Percentiles rank a stretch among this genome's conserved stretches.
Conservation (phyloP, 1,140 invertebrate species). For the Scaptomyza hsui region DNA sequence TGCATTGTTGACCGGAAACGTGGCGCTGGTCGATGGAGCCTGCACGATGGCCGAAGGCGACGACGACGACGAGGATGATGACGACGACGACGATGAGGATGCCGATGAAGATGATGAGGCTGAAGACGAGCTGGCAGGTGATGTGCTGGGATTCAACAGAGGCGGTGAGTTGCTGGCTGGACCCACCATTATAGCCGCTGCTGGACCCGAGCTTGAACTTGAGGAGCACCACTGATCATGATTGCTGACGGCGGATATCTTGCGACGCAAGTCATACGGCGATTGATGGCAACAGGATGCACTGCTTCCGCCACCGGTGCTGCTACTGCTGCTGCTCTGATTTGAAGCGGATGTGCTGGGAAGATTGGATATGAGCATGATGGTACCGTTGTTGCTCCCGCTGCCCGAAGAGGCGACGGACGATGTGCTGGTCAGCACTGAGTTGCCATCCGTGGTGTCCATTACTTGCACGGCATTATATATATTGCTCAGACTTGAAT, state of each 20-base stretch:
- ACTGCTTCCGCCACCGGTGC: conserved; percentile 69
- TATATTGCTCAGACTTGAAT: conserved; percentile 40
- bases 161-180: conserved; percentile 72
- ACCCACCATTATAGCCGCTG: conserved; percentile 60
- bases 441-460: conserved; percentile 64
- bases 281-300: conserved; percentile 89
- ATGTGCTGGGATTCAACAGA: conserved; percentile 65
- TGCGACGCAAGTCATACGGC: conserved; percentile 93
- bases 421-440: conserved; percentile 29
- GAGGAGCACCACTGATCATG: conserved; percentile 85
- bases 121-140: conserved; percentile 65
- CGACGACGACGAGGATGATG: conserved; percentile 64
- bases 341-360: conserved; percentile 55
- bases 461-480: conserved; percentile 66
- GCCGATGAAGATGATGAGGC: conserved; percentile 55
- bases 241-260: conserved; percentile 89
- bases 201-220: conserved; percentile 30
- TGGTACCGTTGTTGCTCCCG: conserved; percentile 32
- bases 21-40: conserved; percentile 79
- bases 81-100: conserved; percentile 58
- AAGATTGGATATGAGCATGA: conserved; percentile 43
- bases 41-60: conserved; percentile 82
- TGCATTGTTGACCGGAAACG: conserved; percentile 79
- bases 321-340: conserved; percentile 59
- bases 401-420: conserved; percentile 37